phyloP scores from a whole-genome alignment of 2,113 vertebrate species.

The Canis aureus region DNA sequence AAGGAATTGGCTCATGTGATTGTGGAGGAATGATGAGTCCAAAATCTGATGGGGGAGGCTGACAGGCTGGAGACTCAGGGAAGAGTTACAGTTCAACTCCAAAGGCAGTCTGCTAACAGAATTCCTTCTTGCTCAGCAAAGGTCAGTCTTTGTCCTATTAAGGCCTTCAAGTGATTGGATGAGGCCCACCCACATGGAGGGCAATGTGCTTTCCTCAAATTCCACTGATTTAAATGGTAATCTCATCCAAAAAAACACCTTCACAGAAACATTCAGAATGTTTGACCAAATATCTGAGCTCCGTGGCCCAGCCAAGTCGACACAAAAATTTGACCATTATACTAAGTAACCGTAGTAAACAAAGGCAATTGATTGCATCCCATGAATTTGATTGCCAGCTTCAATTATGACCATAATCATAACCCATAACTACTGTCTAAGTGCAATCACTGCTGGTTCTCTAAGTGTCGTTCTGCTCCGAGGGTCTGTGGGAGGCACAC shows the following conservation, averaged over 20 bases:
- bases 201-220: not conserved
- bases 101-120: not conserved
- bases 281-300: not conserved
- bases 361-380: not conserved
- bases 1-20: not conserved
- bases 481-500: not conserved
- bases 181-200: not conserved
- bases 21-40: not conserved
- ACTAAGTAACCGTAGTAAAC: not conserved
- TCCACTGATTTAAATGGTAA: not conserved
- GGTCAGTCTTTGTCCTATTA: not conserved
- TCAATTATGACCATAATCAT: not conserved
- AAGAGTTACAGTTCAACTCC: not conserved
- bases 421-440: not conserved
- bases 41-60: not conserved
- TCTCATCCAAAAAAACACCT: not conserved
- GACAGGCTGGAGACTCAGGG: not conserved
- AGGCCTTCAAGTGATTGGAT: constrained; percentile 15
- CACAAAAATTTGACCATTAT: not conserved
- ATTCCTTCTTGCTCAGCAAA: not conserved
- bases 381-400: not conserved
- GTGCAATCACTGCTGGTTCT: not conserved
- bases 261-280: not conserved
- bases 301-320: not conserved
- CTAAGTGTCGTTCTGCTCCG: not conserved